Base-by-base conservation (phyloP, 2,113 vertebrate species). In the Sinocyclocheilus grahami region DNA sequence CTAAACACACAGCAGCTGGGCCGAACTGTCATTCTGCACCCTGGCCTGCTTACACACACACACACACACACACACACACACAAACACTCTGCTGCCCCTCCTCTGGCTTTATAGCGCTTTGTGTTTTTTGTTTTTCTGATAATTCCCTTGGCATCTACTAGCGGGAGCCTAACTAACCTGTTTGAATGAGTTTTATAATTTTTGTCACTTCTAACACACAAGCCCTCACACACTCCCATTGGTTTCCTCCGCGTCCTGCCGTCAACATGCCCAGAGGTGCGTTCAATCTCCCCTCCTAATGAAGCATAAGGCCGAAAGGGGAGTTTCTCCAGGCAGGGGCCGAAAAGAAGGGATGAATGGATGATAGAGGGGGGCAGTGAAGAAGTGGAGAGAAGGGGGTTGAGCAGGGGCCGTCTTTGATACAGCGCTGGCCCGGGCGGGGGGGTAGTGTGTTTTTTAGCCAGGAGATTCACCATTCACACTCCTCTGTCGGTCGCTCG, bases 21-120 rank as follows among this genome's bases (percentile, higher is more conserved):
- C 76, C 48, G 76, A 84, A 84, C 86, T 84, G 86, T 87, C 76
- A 84, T 60, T 93, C 92, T 92, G 90, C 85, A 74, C 89, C 92
- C 92, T 93, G 91, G 37, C 84, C 69, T 84, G 75, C 89, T 87
- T n/a, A 88, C 53, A 22, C 24, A 65, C 27, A 69, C 27, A 69
- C 65, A 87, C 87, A 87, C 87, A 91, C 33, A 88, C 53, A n/a
- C 27, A 67, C 65, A 69, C 67, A n/a, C 46, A 88, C 81, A 81
- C 37, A 85, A 77, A 86, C 58, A 80, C 75, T 88, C 77, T 80
- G 24, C 51, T 27, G 84, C 60, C 77, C 85, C 78, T 86, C 48
- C 87, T 81, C 4, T 65, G 27, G 48, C 80, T 72, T 71, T 55
- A 83, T 22, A 14, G 20, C n/a, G n/a, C n/a, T n/a, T n/a, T n/a